Evolutionary conservation across 2,888 invertebrate species (phyloP), one percentile per base, ranked within the genome.

Genomic region (Amblyteles armatorius): DNA sequence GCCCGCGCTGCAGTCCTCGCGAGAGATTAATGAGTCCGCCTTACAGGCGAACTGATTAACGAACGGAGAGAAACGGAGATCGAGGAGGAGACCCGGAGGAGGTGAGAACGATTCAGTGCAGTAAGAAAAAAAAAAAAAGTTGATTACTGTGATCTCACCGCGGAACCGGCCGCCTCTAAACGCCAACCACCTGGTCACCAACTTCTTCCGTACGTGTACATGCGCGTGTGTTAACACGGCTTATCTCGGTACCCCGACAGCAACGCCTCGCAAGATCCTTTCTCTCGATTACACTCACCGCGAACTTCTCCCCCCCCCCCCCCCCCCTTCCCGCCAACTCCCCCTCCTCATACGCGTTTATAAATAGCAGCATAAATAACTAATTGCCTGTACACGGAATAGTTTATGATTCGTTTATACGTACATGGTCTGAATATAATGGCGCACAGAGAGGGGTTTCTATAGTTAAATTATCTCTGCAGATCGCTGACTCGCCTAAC

Each of bases 61-160:
- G 68, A 69, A 79, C 68, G 13, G 55, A 33, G 68, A 73, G 67
- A 68, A 57, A 65, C 26, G 26, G 36, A 57, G 33, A 52, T 50
- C 33, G 40, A 22, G 40, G 65, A 36, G 65, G 57, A 7, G 36
- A 68, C 57, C 60, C 33, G 60, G 60, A 60, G 65, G 36, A 33
- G 57, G 63, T 36, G 72, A 55, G 44, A 72, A 55, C 16, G 78
- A 73, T 65, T 40, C 19, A 72, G 22, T 19, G 22, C 22, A 52
- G 29, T 48, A 69, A 57, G n/a, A 68, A 60, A 57, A 68, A 60
- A 73, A 48, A 33, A 40, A 19, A 72, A 73, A 69, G 83, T 83
- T 79, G 83, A 83, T 83, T 83, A 79, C 83, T 83, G 73, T 83
- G 83, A 83, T 83, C 83, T 83, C 83, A 74, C 83, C 83, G 83